Conservation (phyloP, 30 jellyfish, hydroid and myxozoan genomes). For the Mastigias papua region DNA sequence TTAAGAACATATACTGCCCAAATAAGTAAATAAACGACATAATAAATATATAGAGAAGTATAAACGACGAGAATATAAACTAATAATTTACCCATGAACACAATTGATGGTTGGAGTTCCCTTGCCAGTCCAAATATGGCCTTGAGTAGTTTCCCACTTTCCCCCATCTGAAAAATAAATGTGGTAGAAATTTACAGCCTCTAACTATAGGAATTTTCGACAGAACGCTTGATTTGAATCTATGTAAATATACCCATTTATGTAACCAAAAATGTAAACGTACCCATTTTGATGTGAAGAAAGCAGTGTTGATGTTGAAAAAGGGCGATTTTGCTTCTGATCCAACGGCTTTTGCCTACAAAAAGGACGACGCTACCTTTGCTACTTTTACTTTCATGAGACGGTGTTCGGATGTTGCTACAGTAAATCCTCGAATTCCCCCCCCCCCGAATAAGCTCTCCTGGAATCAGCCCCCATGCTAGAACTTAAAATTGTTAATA, state of each 20-base stretch:
- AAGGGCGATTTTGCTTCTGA: constrained; percentile 86
- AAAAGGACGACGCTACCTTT: no score
- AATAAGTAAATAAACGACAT: no score
- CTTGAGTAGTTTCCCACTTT: constrained; percentile 88
- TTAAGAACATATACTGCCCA: no score
- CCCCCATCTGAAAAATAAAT: constrained; percentile 81
- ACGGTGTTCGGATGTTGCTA: no score
- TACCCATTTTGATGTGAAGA: constrained; percentile 95
- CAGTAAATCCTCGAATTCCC: no score
- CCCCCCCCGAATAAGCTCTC: no score
- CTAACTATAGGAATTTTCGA: no score
- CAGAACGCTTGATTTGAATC: no score
- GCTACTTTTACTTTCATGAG: no score
- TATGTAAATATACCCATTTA: background rate
- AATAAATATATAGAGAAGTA: no score
- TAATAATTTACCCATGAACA: constrained; percentile 81
- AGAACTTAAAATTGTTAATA: no score
- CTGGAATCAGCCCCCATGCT: no score
- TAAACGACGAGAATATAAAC: background rate
- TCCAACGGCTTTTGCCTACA: constrained; percentile 97
- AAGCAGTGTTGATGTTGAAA: constrained; percentile 90
- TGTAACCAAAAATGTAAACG: background rate
- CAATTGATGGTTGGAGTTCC: constrained; percentile 88
- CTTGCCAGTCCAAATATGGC: constrained; percentile 95
- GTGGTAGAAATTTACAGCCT: background rate